Base-by-base conservation (phyloP, 2,888 invertebrate species). In the Synergus itoensis region DNA sequence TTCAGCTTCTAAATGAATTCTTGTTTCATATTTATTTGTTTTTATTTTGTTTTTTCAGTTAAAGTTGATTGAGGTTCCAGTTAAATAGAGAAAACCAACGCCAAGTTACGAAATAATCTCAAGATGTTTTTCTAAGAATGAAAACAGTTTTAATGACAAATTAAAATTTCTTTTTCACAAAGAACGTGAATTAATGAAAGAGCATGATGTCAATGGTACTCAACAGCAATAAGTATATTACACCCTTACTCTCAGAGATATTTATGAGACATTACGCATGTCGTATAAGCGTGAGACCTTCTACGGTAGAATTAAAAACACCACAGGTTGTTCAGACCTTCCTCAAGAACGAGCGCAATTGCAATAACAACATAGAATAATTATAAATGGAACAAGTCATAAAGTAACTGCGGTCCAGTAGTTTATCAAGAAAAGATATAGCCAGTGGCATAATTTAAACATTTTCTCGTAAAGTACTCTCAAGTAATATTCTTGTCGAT, bases 321-420 rank as follows among this genome's bases (percentile, higher is more conserved):
- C 53, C n/a, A 16, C 53, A n/a, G 53, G n/a, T 53, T 21, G 21
- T 60, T 11, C 60, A 60, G 60, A 60, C 60, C 60, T 60, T 18
- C 60, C 21, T 60, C 60, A 60, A 60, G 60, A 60, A 60, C 60
- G 60, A 60, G 60, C 12, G 28, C 21, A 60, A 21, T 60, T 28
- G 21, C 60, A 60, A 60, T 60, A 60, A 60, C 14, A 60, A 60
- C 60, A 60, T 60, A 60, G 1, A 21, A 12, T 60, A 60, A 60
- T 36, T 36, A 36, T 28, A 60, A 60, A 21, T 60, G 60, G 60
- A 60, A 60, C 53, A 60, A 60, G 60, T 14, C 21, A 60, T 28
- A 60, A 60, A 28, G 60, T 11, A 60, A 62, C 12, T 28, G 12
- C 62, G 1, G 5, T 14, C 21, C 14, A 62, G 1, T 28, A 62